Base-by-base conservation (phyloP, 2,888 invertebrate species). In the Sphaerophoria rueppellii region DNA sequence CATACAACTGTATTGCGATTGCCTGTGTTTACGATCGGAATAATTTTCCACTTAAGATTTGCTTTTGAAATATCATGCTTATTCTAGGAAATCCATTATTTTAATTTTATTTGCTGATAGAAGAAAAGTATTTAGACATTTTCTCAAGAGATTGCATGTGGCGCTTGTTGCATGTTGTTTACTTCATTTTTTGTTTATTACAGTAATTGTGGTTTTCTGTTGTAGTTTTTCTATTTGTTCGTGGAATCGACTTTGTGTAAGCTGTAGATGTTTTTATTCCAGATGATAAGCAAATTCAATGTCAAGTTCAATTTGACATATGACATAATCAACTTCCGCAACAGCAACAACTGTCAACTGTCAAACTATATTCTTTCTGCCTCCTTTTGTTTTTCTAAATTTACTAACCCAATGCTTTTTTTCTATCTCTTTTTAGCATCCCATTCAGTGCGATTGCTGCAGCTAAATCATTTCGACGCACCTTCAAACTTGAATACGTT, bases 361-460 rank as follows among this genome's bases (percentile, higher is more conserved):
- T 58, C 40, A 58, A 58, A 57, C 14, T 11, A 24, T 2, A 24
- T 24, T 24, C 24, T 7, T 3, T 43, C 9, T 9, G 43, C 43
- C 4, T 37, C 11, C 1, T 11, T 37, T 24, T 0, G 6, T 5
- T 32, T 6, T 4, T 11, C n/a, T 40, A 55, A 4, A 4, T 34
- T 63, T n/a, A 14, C 14, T 48, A 4, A 63, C 34, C 2, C 12
- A 43, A 35, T 24, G 58, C 43, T 34, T 70, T 58, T 61, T 40
- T 57, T 9, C 35, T 1, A 24, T 83, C 55, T 77, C 40, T 46
- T 92, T 92, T 70, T 92, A 95, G 95, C 90, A 96, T 96, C 90
- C 95, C 96, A 43, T 96, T 96, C 92, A 96, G 96, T 67, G 95
- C 96, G 82, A 96, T 96, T 88, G 95, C 95, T 88, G 95, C 95